Evolutionary conservation across 2,113 vertebrate species (phyloP).

Genomic region (Tor tambroides): DNA sequence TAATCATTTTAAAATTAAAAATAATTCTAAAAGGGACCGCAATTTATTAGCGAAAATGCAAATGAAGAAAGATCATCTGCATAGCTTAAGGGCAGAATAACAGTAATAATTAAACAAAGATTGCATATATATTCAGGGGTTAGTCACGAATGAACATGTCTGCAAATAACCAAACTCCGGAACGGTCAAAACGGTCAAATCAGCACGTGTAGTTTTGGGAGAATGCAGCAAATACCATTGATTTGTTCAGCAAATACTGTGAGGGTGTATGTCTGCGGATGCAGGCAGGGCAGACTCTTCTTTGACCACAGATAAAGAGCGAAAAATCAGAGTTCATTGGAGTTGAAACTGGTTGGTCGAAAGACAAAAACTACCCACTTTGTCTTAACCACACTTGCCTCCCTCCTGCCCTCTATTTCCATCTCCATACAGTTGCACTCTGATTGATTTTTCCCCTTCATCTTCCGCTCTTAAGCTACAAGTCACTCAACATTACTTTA

Average conservation of each 20-base stretch:
- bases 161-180: constrained; percentile 47
- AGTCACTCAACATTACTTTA: background rate
- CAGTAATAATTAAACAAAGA: constrained; percentile 33
- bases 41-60: background rate
- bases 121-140: constrained; percentile 38
- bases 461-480: background rate
- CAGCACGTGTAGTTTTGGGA: background rate
- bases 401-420: background rate
- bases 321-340: background rate
- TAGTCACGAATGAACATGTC: constrained; percentile 38
- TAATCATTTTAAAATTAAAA: background rate
- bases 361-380: background rate
- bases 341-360: background rate
- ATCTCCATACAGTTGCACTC: background rate
- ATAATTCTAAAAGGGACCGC: background rate
- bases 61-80: background rate
- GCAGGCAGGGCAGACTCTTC: background rate
- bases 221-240: constrained; percentile 9
- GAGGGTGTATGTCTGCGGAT: background rate
- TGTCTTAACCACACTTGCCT: background rate
- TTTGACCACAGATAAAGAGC: background rate
- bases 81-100: background rate
- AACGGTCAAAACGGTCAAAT: constrained; percentile 56
- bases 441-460: background rate
- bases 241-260: constrained; percentile 37